phyloP scores from a whole-genome alignment of 1,140 invertebrate species.

The Drosophila oshimai region DNA sequence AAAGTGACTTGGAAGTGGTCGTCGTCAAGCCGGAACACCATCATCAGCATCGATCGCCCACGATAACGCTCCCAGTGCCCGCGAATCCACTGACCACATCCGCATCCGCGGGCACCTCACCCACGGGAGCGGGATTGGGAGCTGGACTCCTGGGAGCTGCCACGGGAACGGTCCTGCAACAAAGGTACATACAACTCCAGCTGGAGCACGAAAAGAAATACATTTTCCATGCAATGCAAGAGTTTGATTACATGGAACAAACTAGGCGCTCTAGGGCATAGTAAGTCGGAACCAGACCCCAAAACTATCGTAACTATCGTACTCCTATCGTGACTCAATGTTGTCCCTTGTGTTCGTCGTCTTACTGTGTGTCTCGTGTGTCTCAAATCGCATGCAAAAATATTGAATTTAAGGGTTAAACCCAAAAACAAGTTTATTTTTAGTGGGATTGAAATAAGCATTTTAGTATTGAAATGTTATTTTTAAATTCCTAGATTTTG shows the following conservation, averaged over 20 bases:
- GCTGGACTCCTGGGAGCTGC: slow-evolving; percentile 16
- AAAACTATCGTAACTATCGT: slow-evolving; percentile 47
- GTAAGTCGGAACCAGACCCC: slow-evolving; percentile 62
- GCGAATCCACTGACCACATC: slow-evolving; percentile 7
- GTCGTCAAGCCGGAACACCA: slow-evolving; percentile 58
- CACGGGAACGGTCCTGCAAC: slow-evolving; percentile 62
- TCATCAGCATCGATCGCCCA: slow-evolving; percentile 66
- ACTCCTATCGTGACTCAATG: slow-evolving; percentile 50
- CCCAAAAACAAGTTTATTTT: too few species aligned
- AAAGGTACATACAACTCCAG: slow-evolving; percentile 78
- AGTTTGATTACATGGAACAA: slow-evolving; percentile 71
- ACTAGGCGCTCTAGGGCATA: slow-evolving; percentile 70
- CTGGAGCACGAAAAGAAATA: slow-evolving; percentile 74
- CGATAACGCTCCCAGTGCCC: slow-evolving; percentile 63
- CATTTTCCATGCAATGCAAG: slow-evolving; percentile 74
- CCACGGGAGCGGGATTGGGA: slow-evolving; percentile 3
- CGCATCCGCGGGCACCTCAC: slow-evolving; percentile 26
- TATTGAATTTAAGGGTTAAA: too few species aligned
- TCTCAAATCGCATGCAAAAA: slow-evolving; percentile 21
- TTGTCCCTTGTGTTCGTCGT: slow-evolving; percentile 50
- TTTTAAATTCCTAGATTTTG: too few species aligned
- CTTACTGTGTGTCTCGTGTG: slow-evolving; percentile 6
- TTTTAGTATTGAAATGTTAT: too few species aligned
- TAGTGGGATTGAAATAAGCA: too few species aligned
- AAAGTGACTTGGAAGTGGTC: slow-evolving; percentile 62